Conservation (phyloP, 1,140 invertebrate species). For the Zaprionus taronus region DNA sequence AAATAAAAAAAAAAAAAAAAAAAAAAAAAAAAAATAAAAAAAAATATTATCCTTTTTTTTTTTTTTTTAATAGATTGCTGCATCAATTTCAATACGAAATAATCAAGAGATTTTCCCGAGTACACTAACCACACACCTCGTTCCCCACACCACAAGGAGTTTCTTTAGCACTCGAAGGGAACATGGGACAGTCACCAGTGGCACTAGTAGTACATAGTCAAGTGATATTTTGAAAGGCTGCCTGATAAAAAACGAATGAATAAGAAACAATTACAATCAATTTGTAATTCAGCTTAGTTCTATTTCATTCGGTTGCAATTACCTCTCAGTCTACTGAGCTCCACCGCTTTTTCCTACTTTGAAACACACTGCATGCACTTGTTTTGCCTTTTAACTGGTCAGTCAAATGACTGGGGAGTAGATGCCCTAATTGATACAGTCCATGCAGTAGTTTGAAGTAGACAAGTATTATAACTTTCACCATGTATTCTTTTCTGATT, state of each 20-base stretch:
- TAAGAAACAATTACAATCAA: neutral
- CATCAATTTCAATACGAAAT: conserved; percentile 79
- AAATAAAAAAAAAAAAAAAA: too few species aligned
- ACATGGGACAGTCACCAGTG: neutral
- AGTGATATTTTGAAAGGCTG: too few species aligned
- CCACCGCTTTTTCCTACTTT: neutral
- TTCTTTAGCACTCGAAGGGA: too few species aligned
- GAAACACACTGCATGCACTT: neutral
- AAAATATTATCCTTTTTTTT: too few species aligned
- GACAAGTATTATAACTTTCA: too few species aligned
- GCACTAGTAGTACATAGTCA: too few species aligned
- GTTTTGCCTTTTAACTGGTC: neutral
- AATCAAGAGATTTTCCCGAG: conserved; percentile 64
- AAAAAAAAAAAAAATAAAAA: too few species aligned
- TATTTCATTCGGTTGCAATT: neutral
- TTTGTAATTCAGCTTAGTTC: neutral
- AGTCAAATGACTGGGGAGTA: neutral
- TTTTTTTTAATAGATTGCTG: conserved; percentile 73
- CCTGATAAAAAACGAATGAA: neutral
- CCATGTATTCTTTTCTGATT: too few species aligned
- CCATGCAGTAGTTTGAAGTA: neutral
- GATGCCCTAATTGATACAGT: neutral
- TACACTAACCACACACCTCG: conserved; percentile 27
- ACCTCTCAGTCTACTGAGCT: neutral
- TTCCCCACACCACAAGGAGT: neutral